Evolutionary conservation across 2,888 invertebrate species (phyloP).

Genomic region (Chymomyza procnemis): DNA sequence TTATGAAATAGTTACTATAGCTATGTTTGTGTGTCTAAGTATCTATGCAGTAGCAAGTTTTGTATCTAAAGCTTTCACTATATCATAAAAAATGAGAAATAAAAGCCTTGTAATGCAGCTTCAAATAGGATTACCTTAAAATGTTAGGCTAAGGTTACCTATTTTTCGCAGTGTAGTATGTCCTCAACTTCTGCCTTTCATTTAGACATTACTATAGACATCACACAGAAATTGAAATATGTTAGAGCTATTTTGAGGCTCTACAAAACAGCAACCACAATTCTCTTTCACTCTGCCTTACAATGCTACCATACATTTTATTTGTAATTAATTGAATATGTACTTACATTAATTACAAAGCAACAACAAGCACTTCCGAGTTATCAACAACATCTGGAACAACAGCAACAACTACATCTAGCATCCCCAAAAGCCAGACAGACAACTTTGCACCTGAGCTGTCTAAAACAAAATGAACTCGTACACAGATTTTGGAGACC

Average conservation of each 20-base stretch:
- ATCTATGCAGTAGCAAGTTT: too few species aligned
- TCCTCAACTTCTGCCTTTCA: conserved; percentile 5
- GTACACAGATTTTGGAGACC: conserved; percentile 7
- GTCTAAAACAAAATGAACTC: background rate
- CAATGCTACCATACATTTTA: background rate
- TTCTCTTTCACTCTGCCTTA: background rate
- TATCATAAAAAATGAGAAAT: too few species aligned
- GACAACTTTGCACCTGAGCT: background rate
- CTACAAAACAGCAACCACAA: background rate
- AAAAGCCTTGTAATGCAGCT: too few species aligned
- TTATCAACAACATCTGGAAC: conserved; percentile 10
- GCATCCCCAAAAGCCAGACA: background rate
- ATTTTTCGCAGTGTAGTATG: conserved; percentile 2
- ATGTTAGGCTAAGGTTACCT: too few species aligned
- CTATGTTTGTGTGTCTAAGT: too few species aligned
- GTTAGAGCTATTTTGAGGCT: background rate
- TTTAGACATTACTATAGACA: conserved; percentile 31
- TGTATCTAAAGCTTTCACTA: too few species aligned
- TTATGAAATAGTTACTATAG: too few species aligned
- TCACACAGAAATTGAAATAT: conserved; percentile 41
- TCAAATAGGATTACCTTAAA: too few species aligned
- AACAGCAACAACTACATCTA: background rate
- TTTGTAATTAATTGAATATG: conserved; percentile 50
- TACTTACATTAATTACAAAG: conserved; percentile 45
- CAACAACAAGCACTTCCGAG: too few species aligned